Percentiles rank a stretch among this genome's conserved stretches.
Evolutionary conservation across 2,113 vertebrate genomes (phyloP).

Genomic region (Nyctibius bracteatus): DNA sequence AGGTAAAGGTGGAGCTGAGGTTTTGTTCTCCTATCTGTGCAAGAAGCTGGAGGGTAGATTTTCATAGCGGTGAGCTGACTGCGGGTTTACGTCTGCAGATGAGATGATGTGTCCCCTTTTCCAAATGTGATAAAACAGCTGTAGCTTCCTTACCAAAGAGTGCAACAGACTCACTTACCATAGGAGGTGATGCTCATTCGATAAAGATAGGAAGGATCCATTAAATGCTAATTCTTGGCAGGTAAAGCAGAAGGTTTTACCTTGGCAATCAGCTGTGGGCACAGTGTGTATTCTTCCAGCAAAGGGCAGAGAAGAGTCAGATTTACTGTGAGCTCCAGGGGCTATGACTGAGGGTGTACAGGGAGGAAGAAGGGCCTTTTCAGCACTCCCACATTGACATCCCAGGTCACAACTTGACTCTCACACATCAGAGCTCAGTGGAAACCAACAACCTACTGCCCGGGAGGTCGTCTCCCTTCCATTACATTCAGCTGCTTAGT

Average conservation of each 20-base stretch:
- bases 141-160: not conserved
- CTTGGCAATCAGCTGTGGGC: not conserved
- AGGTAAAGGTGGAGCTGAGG: not conserved
- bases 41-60: not conserved
- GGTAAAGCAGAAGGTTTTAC: not conserved
- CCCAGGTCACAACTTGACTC: not conserved
- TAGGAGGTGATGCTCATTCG: not conserved
- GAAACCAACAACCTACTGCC: not conserved
- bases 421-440: not conserved
- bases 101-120: not conserved
- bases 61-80: not conserved
- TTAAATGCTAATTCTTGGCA: not conserved
- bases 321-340: not conserved
- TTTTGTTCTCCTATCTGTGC: not conserved
- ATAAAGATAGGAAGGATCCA: not conserved
- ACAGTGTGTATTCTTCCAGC: not conserved
- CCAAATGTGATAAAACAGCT: not conserved
- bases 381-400: not conserved
- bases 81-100: not conserved
- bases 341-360: rapidly evolving
- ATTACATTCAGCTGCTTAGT: not conserved
- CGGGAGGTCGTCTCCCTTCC: not conserved
- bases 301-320: not conserved
- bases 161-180: too few relatives aligned
- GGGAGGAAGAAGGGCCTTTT: not conserved